Base-by-base conservation (phyloP, 2,888 invertebrate genomes). In the Axea sp. region DNA sequence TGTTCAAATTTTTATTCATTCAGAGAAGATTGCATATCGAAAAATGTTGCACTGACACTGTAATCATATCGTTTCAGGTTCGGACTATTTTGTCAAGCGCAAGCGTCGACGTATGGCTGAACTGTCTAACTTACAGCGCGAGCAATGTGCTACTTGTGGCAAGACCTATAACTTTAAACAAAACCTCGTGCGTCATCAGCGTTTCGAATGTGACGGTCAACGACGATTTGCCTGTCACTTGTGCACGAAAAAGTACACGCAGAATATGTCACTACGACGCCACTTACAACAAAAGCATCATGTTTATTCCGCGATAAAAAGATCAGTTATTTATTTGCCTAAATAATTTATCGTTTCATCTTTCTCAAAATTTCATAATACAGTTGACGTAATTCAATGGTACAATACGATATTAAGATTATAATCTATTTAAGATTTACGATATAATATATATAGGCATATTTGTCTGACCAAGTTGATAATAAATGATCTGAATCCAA, bases 201-300 rank as follows among this genome's bases (percentile, higher is more conserved):
- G 86, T 24, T 86, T 84, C 65, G 88, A 88, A 76, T 89, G 88
- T 72, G 81, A 81, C 73, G 91, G 91, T 64, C 91, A 91, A 77
- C 92, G 92, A 49, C 91, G 91, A 88, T 94, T 93, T 84, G 88
- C 87, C 73, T 94, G 93, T 86, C 90, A 90, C 77, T 85, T 89
- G 76, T 94, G 94, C 85, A 89, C 89, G 59, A 90, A 91, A 86
- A 90, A 89, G 82, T 93, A 92, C 87, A 92, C 92, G 51, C 92
- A 93, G 89, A 92, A 92, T 88, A 91, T 92, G 85, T 92, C 82
- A 43, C 67, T 84, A 1, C 75, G 81, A 0, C 78, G 81, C 0
- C 84, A 84, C 59, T 55, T 83, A 15, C 57, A 78, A 43, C 77
- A 79, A 11, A 76, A 59, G 31, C 84, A 84, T 60, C 81, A 81